These are phyloP conservation scores for Hydrotaea cyrtoneurina DNA, from an alignment of 2,888 invertebrate species.

Conservation along the genomic window DNA sequence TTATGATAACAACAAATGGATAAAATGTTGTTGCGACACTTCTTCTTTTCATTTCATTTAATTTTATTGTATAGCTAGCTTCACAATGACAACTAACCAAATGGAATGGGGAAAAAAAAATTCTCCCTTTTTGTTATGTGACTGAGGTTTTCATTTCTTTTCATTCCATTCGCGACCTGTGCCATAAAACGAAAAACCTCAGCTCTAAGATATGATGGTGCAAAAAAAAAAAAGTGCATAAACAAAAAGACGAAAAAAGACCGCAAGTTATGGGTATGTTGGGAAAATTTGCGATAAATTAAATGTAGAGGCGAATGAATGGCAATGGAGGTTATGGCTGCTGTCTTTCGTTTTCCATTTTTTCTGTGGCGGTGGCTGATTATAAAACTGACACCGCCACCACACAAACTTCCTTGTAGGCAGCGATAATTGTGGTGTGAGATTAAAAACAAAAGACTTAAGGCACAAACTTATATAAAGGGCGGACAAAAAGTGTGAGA, in stretches of 20 bases:
- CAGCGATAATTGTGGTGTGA: slow-evolving; percentile 30
- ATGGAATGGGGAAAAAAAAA: not conserved
- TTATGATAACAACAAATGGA: slow-evolving; percentile 14
- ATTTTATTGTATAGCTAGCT: not conserved
- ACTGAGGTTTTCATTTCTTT: not conserved
- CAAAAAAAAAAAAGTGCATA: not conserved
- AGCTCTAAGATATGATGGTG: not conserved
- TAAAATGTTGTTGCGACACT: slow-evolving; percentile 37
- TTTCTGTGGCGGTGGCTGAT: slow-evolving; percentile 1
- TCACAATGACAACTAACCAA: slow-evolving; percentile 6
- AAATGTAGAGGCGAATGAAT: not conserved
- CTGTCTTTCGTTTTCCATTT: not conserved
- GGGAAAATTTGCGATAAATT: slow-evolving; percentile 14
- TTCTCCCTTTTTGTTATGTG: slow-evolving; percentile 5
- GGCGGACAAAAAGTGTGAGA: no score
- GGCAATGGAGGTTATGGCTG: not conserved
- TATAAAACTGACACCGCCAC: slow-evolving; percentile 58
- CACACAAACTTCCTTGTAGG: slow-evolving; percentile 63
- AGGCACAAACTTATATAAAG: no score
- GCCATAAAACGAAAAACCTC: not conserved
- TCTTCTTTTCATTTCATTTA: not conserved
- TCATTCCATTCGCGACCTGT: not conserved
- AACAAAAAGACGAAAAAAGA: not conserved
- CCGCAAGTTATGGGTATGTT: slow-evolving; percentile 4
- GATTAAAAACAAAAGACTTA: not conserved